Evolutionary conservation across 2,797 vertebrate genomes (phyloP), one percentile per base, ranked within the genome.

Genomic region (Etheostoma perlongum): DNA sequence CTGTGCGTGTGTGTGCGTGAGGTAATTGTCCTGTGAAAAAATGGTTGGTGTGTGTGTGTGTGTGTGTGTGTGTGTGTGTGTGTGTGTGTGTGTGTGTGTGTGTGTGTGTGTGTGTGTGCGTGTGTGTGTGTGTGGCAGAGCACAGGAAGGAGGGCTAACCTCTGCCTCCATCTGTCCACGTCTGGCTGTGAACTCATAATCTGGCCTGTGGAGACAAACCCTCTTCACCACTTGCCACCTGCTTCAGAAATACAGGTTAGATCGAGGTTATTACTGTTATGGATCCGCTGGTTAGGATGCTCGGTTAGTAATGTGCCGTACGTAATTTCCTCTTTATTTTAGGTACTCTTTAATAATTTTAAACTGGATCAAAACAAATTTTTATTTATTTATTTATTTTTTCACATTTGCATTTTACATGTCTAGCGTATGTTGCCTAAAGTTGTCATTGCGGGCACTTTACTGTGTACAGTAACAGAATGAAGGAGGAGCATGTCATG

Each of bases 161-260:
- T 93, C 91, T 93, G 91, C 88, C 88, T 92, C 92, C 90, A 91
- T 92, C 92, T 93, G 91, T 93, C 90, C 89, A 89, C 77, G 86
- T 93, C 91, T 90, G 88, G 89, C 91, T 91, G 88, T 88, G 88
- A 93, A 90, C 90, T 90, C 90, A 87, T 92, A 91, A 92, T 93
- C 92, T 91, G 90, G 88, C 88, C 88, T 92, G 88, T 87, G 89
- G 91, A 91, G 90, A 88, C 85, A 62, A 84, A 88, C 72, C 86
- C 85, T 90, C 87, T 64, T 82, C 91, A 79, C 84, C 90, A 83
- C 87, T 84, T 69, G 87, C 90, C 92, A 92, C 88, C 90, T 91
- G 90, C 91, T 88, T 84, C 85, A 91, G 86, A 88, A 89, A 89
- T 86, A 89, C 91, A 92, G 90, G 91, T 92, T 89, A 88, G 85